Percentiles rank a stretch among this genome's conserved stretches.
Conservation (phyloP, 2,113 vertebrate genomes). For the Petaurus breviceps region DNA sequence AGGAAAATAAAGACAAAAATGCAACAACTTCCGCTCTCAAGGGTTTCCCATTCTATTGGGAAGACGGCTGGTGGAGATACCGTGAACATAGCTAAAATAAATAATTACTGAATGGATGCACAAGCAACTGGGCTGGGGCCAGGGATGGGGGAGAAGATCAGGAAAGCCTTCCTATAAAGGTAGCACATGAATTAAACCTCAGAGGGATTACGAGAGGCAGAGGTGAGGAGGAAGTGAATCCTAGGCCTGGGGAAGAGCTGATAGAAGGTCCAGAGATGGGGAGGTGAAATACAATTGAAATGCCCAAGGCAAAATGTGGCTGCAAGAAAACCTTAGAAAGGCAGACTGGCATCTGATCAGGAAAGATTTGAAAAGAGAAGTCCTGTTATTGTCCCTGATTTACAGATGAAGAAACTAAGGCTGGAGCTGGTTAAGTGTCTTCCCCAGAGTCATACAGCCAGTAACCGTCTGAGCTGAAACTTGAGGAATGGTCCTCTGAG, state of each 20-base stretch:
- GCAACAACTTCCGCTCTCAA: neutral
- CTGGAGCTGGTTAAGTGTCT: neutral
- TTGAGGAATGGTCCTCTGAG: neutral
- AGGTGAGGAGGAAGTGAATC: neutral
- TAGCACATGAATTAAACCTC: neutral
- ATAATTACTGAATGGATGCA: neutral
- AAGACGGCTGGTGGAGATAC: neutral
- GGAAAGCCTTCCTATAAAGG: neutral
- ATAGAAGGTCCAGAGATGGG: neutral
- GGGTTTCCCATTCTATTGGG: neutral
- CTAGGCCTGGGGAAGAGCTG: neutral
- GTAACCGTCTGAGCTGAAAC: neutral
- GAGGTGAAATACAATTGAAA: neutral
- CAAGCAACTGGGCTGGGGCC: neutral
- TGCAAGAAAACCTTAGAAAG: neutral
- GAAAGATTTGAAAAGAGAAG: neutral
- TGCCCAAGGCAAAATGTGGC: neutral
- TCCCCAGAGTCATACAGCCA: neutral
- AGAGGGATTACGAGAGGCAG: neutral
- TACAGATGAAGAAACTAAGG: neutral
- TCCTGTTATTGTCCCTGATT: neutral
- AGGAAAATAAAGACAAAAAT: neutral
- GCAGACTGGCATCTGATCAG: neutral
- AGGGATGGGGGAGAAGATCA: neutral
- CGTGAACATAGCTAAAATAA: neutral